Evolutionary conservation across 2,888 invertebrate species (phyloP), one percentile per base, ranked within the genome.

Genomic region (Elaeidobius kamerunicus): DNA sequence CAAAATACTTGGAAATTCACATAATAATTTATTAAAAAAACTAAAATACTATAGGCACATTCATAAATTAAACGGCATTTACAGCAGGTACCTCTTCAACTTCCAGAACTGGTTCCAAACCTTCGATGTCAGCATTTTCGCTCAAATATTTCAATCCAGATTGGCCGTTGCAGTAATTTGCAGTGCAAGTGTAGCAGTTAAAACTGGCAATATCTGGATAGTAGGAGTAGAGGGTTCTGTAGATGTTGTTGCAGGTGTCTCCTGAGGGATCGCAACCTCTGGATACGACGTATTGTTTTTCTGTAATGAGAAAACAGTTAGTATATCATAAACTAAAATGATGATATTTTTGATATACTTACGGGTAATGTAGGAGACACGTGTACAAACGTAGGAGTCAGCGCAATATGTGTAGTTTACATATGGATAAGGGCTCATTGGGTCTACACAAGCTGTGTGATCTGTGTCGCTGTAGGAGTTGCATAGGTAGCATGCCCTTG

Each of bases 331-430:
- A 7, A 38, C 12, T 5, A 5, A 18, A 32, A 34, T 6, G 12
- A 20, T 3, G 3, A 16, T 27, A n/a, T n/a, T 42, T 28, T 20
- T 34, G 19, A 6, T 17, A 9, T 17, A 52, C 56, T 56, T 53
- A 56, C 56, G 56, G 3, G 56, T 56, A n/a, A 56, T 43, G 15
- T 56, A 56, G 2, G 56, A 56, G 9, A 56, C 52, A 5, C 56
- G 34, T 23, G 56, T 56, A 42, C 56, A 56, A 45, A 53, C 41
- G 35, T 52, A 45, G n/a, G 35, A 28, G 32, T 56, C 41, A 12
- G 38, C 1, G 34, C 56, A 56, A 1, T 11, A 12, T n/a, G 52
- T 56, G 23, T 41, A 48, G 39, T 56, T 56, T 3, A 56, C 56
- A 17, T 18, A 15, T 17, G 55, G 55, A 14, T 52, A 52, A 3